Percentiles rank a stretch among this genome's conserved stretches.
These are phyloP conservation scores for Hylaeus volcanicus DNA, from an alignment of 1,140 invertebrate genomes.

Conservation along the genomic window DNA sequence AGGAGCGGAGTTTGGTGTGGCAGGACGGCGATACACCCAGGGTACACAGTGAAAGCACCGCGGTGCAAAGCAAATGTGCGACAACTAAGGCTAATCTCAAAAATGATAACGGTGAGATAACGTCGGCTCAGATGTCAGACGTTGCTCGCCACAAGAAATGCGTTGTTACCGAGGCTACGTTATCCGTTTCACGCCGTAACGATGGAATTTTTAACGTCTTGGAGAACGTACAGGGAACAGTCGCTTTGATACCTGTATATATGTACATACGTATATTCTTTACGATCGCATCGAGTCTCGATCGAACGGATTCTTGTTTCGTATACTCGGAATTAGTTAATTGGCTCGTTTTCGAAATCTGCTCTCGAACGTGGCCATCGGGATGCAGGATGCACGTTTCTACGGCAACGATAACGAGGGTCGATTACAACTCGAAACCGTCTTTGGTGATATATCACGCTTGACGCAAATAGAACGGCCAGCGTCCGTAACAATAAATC, in stretches of 20 bases:
- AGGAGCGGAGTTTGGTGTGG: slow-evolving; percentile 38
- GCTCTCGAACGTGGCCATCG: not conserved
- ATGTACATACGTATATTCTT: too few species aligned
- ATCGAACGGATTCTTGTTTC: too few species aligned
- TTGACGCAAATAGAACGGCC: slow-evolving; percentile 58
- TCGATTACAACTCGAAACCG: slow-evolving; percentile 3
- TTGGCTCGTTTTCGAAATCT: not conserved
- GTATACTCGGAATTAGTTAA: too few species aligned
- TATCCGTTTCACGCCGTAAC: slow-evolving; percentile 2
- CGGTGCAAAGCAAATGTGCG: slow-evolving; percentile 59
- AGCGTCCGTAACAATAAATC: slow-evolving; percentile 68
- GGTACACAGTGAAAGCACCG: slow-evolving; percentile 51
- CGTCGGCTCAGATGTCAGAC: slow-evolving; percentile 37
- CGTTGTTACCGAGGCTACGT: slow-evolving; percentile 38
- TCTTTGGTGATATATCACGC: slow-evolving; percentile 58
- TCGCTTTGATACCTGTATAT: slow-evolving; percentile 3
- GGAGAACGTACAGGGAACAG: not conserved
- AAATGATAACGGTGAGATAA: slow-evolving; percentile 73
- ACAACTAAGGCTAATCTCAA: slow-evolving; percentile 69
- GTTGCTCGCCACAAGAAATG: slow-evolving; percentile 43
- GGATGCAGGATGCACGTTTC: not conserved
- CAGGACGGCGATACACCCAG: slow-evolving; percentile 35
- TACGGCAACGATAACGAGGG: slow-evolving; percentile 5
- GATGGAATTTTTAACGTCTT: not conserved
- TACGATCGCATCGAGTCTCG: too few species aligned